Conservation (phyloP, 2,797 vertebrate species). For the Molossus alvarezi region DNA sequence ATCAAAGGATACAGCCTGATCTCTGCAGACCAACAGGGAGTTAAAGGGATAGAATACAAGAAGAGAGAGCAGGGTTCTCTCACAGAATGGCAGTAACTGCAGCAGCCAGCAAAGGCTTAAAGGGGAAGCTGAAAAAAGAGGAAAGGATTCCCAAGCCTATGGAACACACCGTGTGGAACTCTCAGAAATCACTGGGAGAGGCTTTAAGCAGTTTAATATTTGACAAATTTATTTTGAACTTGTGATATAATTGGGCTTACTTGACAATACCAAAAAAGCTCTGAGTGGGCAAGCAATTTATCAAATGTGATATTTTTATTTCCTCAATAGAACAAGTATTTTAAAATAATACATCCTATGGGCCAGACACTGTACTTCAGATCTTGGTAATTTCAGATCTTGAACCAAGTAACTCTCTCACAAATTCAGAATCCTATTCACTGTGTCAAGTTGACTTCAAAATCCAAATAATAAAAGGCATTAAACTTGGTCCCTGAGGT, state of each 20-base stretch:
- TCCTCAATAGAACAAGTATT: neutral
- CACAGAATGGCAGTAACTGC: neutral
- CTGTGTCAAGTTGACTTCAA: constrained; percentile 43
- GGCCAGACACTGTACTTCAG: neutral
- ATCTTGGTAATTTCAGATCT: neutral
- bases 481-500: neutral
- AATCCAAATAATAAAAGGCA: constrained; percentile 49
- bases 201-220: neutral
- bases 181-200: neutral
- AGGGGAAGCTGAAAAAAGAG: neutral
- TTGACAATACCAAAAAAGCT: neutral
- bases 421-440: neutral
- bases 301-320: neutral
- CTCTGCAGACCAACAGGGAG: neutral
- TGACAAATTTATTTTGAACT: constrained; percentile 30
- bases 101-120: neutral
- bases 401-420: neutral
- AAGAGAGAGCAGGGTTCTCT: neutral
- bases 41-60: neutral
- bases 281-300: neutral
- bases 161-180: neutral
- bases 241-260: constrained; percentile 17
- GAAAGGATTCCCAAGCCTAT: neutral
- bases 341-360: neutral
- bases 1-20: neutral